phyloP scores from a whole-genome alignment of 2,113 vertebrate genomes.

The Syrmaticus mikado region DNA sequence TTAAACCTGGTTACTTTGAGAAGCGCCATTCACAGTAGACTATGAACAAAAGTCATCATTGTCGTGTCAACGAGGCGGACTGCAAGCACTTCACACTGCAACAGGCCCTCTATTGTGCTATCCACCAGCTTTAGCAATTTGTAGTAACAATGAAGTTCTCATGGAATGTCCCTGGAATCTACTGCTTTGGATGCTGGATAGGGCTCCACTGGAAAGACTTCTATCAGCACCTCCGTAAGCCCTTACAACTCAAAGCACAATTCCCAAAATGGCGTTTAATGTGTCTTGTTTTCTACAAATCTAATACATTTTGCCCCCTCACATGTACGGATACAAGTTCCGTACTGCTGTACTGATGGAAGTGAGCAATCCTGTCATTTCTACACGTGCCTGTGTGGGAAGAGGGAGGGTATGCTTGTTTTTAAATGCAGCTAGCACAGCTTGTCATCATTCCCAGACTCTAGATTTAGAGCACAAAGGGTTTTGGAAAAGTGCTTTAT shows the following conservation, averaged over 20 bases:
- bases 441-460: background rate
- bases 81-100: background rate
- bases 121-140: background rate
- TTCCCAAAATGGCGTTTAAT: background rate
- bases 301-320: background rate
- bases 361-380: background rate
- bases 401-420: slow-evolving; percentile 32
- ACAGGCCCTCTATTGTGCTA: background rate
- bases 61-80: background rate
- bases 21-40: background rate
- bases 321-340: accelerated
- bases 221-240: background rate
- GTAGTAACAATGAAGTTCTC: background rate
- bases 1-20: background rate
- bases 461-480: background rate
- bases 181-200: background rate
- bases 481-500: background rate
- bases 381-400: background rate
- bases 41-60: background rate
- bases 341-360: background rate
- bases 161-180: background rate
- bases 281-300: background rate
- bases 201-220: background rate
- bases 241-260: background rate
- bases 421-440: slow-evolving; percentile 19